Conservation (phyloP, 2,888 invertebrate species). For the Auanema freiburgensis region DNA sequence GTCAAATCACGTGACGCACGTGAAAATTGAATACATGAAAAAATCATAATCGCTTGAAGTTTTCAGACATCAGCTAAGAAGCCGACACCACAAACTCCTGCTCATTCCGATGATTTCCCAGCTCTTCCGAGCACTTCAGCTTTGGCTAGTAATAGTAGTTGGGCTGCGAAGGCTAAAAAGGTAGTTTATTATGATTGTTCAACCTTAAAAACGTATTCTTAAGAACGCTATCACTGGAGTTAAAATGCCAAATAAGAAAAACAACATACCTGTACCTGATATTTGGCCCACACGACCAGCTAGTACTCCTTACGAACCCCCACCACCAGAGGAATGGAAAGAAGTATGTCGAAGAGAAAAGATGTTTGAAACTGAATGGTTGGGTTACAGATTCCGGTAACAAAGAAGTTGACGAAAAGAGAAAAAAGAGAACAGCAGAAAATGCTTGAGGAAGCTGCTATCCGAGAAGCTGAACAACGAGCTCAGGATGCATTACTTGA, state of each 20-base stretch:
- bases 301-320: slow-evolving; percentile 3
- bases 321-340: slow-evolving; percentile 17
- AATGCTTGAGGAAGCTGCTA: slow-evolving; percentile 4
- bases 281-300: slow-evolving; percentile 14
- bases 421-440: background rate
- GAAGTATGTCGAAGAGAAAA: no score
- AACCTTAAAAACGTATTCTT: slow-evolving; percentile 1
- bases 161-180: background rate
- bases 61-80: background rate
- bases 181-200: background rate
- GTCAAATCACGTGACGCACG: no score
- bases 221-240: slow-evolving; percentile 18
- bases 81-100: slow-evolving; percentile 11
- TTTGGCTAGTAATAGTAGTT: background rate
- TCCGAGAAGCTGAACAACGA: background rate
- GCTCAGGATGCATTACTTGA: no score
- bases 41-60: no score
- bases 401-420: slow-evolving; percentile 4
- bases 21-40: no score
- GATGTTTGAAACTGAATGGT: background rate
- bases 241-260: slow-evolving; percentile 18
- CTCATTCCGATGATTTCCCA: slow-evolving; percentile 20
- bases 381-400: background rate
- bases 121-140: slow-evolving; percentile 10
- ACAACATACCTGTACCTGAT: slow-evolving; percentile 16